Percentiles rank a stretch among this genome's conserved stretches.
Conservation (phyloP, 2,888 invertebrate species). For the Coelopa pilipes region DNA sequence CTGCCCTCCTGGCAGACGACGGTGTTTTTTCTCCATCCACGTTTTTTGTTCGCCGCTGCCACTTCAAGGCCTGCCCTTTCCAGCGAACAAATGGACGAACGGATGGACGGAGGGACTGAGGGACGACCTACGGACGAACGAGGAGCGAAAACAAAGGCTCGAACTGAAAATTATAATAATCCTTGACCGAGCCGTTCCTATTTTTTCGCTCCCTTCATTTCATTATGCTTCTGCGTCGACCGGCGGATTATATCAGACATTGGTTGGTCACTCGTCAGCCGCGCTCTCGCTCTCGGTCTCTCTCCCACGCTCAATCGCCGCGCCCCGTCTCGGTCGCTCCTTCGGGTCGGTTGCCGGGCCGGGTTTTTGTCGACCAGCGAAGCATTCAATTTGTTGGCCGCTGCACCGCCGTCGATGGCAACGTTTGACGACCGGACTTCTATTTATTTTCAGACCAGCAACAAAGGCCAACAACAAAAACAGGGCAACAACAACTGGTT, state of each 20-base stretch:
- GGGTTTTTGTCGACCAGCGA: neutral
- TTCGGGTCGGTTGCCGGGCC: conserved; percentile 3
- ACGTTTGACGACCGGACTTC: no score
- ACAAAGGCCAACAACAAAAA: neutral
- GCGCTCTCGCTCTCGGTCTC: neutral
- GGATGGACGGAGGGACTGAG: no score
- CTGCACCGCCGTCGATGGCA: conserved; percentile 7
- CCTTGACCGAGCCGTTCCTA: conserved; percentile 12
- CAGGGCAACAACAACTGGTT: neutral
- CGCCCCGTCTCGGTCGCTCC: conserved; percentile 24
- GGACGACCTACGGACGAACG: no score
- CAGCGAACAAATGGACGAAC: no score
- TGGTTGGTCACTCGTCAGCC: neutral
- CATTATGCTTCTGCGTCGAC: neutral
- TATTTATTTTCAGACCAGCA: conserved; percentile 11
- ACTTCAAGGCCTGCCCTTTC: no score
- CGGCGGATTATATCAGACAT: neutral
- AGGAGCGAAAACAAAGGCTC: no score
- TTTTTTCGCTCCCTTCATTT: neutral
- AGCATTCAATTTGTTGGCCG: conserved; percentile 9
- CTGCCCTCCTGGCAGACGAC: no score
- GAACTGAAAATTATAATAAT: conserved; percentile 17
- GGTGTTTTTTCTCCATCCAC: no score
- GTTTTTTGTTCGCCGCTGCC: no score
- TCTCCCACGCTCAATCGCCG: neutral